Base-by-base conservation (phyloP, 2,113 vertebrate species). In the Apteryx mantelli region DNA sequence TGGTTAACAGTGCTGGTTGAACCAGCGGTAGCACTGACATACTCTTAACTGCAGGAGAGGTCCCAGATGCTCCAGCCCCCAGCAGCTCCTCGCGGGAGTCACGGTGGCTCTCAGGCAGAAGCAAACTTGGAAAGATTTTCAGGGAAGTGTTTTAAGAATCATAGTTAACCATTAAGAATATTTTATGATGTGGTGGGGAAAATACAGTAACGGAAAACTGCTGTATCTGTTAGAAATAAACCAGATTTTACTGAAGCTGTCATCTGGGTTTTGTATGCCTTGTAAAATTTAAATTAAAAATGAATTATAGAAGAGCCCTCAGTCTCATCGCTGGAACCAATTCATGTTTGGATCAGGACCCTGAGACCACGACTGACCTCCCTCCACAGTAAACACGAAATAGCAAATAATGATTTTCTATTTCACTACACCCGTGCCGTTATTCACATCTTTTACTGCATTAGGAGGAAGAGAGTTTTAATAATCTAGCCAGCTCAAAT, bases 401-500 rank as follows among this genome's bases (percentile, higher is more conserved):
- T 22, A 64, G 87, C 48, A 86, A 65, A 86, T 50, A 86, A 53
- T 73, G 88, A 5, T 15, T 90, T 68, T 91, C 64, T 77, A 44
- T 97, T 95, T 96, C 86, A 53, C 78, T 36, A 48, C 74, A 71
- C 84, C 82, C 2, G 32, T 85, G 71, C 87, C 76, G 71, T 87
- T 81, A 91, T 88, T 97, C 97, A 89, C 90, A 58, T 95, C 86
- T 96, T 91, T 96, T 81, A 86, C 82, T 77, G 86, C 50, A 80
- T 90, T 86, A 92, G 65, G 74, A 92, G 77, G 91, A 78, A 48
- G 81, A 73, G 61, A 86, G 52, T 95, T 96, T 95, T 97, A 97
- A 97, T 97, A 97, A 97, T 96, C 11, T 61, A 96, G 89, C 53
- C 82, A 91, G 97, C 95, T 92, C 97, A 97, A 95, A 74, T 64